Conservation (phyloP, 2,888 invertebrate genomes). For the Drosophila imparisetae region DNA sequence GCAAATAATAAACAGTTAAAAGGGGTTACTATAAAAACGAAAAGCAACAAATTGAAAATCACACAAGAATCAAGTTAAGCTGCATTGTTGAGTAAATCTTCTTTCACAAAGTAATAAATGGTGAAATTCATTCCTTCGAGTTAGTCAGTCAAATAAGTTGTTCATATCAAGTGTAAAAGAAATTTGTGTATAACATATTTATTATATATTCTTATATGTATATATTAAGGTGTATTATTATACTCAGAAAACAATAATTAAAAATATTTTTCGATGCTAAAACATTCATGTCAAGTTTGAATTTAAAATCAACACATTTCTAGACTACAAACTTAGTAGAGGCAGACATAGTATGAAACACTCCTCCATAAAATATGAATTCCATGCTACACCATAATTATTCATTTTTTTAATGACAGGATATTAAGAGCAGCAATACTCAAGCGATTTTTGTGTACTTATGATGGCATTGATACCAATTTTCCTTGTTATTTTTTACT, state of each 20-base stretch:
- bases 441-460: not conserved
- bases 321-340: not conserved
- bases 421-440: not conserved
- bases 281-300: not conserved
- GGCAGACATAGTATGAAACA: not conserved
- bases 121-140: not conserved
- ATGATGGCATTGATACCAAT: conserved; percentile 1
- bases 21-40: not conserved
- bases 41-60: not conserved
- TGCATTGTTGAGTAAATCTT: not conserved
- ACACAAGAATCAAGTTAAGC: not conserved
- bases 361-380: not conserved
- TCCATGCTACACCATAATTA: not conserved
- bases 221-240: not conserved
- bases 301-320: not conserved
- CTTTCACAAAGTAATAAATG: not conserved
- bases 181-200: not conserved
- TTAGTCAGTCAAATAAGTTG: not conserved
- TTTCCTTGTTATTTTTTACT: conserved; percentile 23
- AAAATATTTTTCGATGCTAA: not conserved
- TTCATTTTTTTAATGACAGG: not conserved
- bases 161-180: not conserved
- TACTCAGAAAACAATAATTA: not conserved
- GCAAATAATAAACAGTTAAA: not conserved
- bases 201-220: not conserved